Evolutionary conservation across 2,113 vertebrate genomes (phyloP).

Genomic region (Oreocharis arfaki): DNA sequence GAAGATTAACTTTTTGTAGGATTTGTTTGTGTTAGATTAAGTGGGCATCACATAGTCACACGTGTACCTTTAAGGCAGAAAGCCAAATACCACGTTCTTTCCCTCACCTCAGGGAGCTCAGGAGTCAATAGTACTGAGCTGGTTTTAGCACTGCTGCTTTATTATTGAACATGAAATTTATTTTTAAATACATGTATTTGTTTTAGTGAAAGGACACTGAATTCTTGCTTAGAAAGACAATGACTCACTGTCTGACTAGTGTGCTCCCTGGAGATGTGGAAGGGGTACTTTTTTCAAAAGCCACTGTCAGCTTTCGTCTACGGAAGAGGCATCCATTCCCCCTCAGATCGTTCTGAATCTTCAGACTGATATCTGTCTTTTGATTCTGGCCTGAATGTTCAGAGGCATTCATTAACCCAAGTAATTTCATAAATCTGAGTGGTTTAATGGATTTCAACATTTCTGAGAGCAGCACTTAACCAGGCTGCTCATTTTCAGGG

Average conservation of each 20-base stretch:
- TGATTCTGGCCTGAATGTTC: not conserved
- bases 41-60: not conserved
- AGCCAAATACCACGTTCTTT: conserved; percentile 3
- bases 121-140: not conserved
- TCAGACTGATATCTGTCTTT: not conserved
- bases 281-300: not conserved
- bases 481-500: not conserved
- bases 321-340: not conserved
- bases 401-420: not conserved
- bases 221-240: conserved; percentile 2
- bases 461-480: not conserved
- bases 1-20: conserved; percentile 2
- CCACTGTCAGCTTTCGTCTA: not conserved
- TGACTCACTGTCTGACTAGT: conserved; percentile 16
- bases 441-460: not conserved
- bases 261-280: not conserved
- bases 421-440: not conserved
- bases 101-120: not conserved
- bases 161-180: not conserved
- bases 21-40: conserved; percentile 1
- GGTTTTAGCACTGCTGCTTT: conserved; percentile 9
- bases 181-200: not conserved
- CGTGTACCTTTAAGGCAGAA: not conserved
- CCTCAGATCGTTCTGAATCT: not conserved
- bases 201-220: conserved; percentile 25